Conservation (phyloP, 37 sponge, comb jelly and placozoan genomes). For the Amphimedon queenslandica region DNA sequence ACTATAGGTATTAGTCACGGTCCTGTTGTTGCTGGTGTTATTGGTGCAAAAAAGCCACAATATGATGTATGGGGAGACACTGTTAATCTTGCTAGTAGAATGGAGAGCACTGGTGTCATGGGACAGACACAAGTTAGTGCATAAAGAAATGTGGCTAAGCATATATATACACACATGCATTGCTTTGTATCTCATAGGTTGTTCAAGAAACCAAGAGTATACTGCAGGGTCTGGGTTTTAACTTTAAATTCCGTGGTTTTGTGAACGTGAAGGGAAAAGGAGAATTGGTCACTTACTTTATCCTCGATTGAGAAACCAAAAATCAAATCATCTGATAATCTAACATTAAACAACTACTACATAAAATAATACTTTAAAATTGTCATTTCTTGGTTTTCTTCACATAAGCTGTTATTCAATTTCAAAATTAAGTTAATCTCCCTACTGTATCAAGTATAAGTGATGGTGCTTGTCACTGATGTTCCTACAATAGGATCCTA, state of each 20-base stretch:
- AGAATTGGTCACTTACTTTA: slow-evolving; percentile 50
- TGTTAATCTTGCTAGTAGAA: slow-evolving; percentile 86
- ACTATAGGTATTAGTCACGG: slow-evolving; percentile 79
- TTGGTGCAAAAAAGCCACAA: slow-evolving; percentile 88
- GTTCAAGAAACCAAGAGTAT: slow-evolving; percentile 4
- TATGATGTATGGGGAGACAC: slow-evolving; percentile 97
- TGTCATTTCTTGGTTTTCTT: too few relatives aligned
- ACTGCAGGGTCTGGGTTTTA: slow-evolving; percentile 15
- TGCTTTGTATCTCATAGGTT: slow-evolving; percentile 17
- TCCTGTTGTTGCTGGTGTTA: slow-evolving; percentile 87
- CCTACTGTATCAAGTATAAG: too few relatives aligned
- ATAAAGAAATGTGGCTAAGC: background rate
- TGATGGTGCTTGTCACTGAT: too few relatives aligned
- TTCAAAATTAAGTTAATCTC: too few relatives aligned
- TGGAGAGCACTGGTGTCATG: slow-evolving; percentile 85
- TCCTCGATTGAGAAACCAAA: too few relatives aligned
- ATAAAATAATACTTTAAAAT: too few relatives aligned
- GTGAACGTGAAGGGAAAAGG: slow-evolving; percentile 59
- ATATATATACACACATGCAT: background rate
- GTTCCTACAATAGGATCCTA: too few relatives aligned
- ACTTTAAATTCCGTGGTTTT: slow-evolving; percentile 48
- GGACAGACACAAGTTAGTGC: slow-evolving; percentile 88
- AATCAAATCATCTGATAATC: too few relatives aligned
- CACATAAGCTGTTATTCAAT: too few relatives aligned
- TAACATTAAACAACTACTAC: too few relatives aligned